Base-by-base conservation (phyloP, 2,113 vertebrate species). In the Panthera tigris region DNA sequence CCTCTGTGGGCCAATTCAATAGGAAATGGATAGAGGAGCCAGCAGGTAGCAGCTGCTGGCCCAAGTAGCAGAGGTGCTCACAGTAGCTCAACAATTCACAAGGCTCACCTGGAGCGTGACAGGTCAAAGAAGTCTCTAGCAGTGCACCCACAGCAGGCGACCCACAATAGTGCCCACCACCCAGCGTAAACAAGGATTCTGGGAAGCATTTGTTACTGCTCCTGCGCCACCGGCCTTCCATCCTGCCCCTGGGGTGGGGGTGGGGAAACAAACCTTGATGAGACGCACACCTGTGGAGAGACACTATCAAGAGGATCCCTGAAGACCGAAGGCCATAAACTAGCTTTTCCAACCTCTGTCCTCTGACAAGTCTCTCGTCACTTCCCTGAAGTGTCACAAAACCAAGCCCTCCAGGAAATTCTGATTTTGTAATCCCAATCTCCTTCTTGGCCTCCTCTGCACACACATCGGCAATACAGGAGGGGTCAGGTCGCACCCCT, bases 121-220 rank as follows among this genome's bases (percentile, higher is more conserved):
- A 55, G 45, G 36, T 18, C 27, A 73, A 45, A 21, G n/a, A 78
- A 36, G 27, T 39, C 61, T 52, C 52, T 61, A 80, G 57, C 13
- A 33, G 8, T 4, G 31, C 65, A 45, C 23, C 12, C 3, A 0
- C 7, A 2, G 45, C 7, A 74, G 68, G 55, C 1, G 5, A 57
- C 61, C 65, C 1, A 1, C 8, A 7, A 45, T 1, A 0, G 15
- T 27, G 9, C 8, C 81, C 61, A 48, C 16, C 50, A 18, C 63
- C n/a, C 19, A 83, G 65, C 29, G 13, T 1, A n/a, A 1, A 31
- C 50, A 27, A 27, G 23, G 63, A 36, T 68, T 69, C 65, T 3
- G 0, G 61, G n/a, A 25, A 71, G 87, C 41, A 27, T 27, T 27
- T 9, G 14, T n/a, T 12, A n/a, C 66, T 57, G 36, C 33, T 36